Conservation (phyloP, 2,113 vertebrate species). For the Oryzias celebensis region DNA sequence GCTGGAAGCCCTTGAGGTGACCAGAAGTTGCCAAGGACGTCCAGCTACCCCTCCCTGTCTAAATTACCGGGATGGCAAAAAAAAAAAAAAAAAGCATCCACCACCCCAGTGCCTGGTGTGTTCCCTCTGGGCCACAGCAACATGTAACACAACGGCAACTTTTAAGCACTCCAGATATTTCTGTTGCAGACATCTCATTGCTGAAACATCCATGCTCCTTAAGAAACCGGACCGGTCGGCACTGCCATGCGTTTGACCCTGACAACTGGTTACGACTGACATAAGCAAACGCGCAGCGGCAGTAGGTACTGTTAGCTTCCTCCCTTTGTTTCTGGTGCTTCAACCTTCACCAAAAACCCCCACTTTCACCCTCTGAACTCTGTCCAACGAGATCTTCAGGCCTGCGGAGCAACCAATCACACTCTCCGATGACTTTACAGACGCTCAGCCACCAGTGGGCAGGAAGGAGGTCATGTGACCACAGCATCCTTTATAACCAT, state of each 20-base stretch:
- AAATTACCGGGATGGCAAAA: too few relatives aligned
- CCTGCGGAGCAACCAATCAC: slow-evolving; percentile 2
- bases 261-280: background rate
- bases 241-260: background rate
- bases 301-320: slow-evolving; percentile 57
- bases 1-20: too few relatives aligned
- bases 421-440: slow-evolving; percentile 25
- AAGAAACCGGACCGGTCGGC: background rate
- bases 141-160: too few relatives aligned
- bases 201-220: background rate
- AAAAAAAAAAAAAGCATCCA: too few relatives aligned
- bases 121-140: background rate
- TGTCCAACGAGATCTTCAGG: too few relatives aligned
- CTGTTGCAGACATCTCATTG: too few relatives aligned
- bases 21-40: too few relatives aligned
- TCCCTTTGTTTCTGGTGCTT: slow-evolving; percentile 54
- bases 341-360: slow-evolving; percentile 30
- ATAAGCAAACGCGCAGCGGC: slow-evolving; percentile 32
- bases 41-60: too few relatives aligned
- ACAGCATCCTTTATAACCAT: slow-evolving; percentile 6
- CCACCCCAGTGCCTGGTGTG: background rate
- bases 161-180: too few relatives aligned
- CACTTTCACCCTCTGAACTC: slow-evolving; percentile 8
- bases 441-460: slow-evolving; percentile 9
- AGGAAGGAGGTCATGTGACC: slow-evolving; percentile 28